These are phyloP conservation scores for Aleadryas rufinucha DNA, from an alignment of 2,113 vertebrate species.

Conservation along the genomic window DNA sequence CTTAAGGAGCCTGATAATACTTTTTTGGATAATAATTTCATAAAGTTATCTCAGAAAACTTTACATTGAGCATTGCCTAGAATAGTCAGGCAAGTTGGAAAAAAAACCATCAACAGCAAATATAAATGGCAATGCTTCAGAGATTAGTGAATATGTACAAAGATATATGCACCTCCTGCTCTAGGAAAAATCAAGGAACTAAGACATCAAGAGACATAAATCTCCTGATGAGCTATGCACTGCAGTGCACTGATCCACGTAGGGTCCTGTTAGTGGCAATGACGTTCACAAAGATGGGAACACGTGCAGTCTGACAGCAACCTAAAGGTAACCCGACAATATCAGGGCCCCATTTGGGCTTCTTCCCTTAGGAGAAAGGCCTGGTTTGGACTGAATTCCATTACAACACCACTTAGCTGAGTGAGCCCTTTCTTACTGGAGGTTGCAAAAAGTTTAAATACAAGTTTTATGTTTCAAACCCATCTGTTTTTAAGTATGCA, in stretches of 20 bases:
- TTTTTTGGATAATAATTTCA: background rate
- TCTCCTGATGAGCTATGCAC: background rate
- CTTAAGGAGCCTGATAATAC: background rate
- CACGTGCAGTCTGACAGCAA: background rate
- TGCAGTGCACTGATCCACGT: background rate
- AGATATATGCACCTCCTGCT: background rate
- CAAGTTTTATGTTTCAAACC: background rate
- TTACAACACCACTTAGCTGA: background rate
- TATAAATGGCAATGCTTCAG: background rate
- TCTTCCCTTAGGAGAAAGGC: background rate
- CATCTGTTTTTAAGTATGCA: background rate
- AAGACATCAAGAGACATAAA: background rate
- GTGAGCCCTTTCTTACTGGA: background rate
- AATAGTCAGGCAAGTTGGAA: background rate
- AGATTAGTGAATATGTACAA: background rate
- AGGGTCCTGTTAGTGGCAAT: background rate
- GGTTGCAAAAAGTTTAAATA: background rate
- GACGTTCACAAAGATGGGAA: background rate
- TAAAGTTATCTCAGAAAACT: background rate
- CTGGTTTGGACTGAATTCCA: background rate
- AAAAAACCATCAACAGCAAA: background rate
- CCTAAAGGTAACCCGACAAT: background rate
- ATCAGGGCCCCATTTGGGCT: background rate
- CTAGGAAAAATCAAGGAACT: background rate
- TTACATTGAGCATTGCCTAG: background rate